Conservation (phyloP, 2,797 vertebrate genomes). For the Acipenser oxyrinchus region DNA sequence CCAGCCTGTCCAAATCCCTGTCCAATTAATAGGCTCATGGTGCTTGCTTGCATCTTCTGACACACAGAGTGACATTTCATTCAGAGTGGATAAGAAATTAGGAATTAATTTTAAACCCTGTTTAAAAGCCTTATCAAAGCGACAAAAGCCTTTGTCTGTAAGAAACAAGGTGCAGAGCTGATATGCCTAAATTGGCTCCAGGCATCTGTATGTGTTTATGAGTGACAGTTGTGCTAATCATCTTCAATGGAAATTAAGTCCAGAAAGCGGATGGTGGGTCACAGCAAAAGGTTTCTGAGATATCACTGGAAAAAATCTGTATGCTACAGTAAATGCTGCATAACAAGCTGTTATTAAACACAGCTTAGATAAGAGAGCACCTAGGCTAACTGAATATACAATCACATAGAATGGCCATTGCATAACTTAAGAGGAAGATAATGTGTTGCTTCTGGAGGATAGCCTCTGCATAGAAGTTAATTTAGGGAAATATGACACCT, state of each 20-base stretch:
- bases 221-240: conserved; percentile 50
- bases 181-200: conserved; percentile 61
- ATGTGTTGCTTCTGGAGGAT: conserved; percentile 15
- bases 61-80: conserved; percentile 69
- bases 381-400: conserved; percentile 14
- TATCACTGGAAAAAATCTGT: conserved; percentile 23
- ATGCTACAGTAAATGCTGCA: conserved; percentile 24
- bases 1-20: conserved; percentile 48
- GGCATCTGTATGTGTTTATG: conserved; percentile 44
- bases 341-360: conserved; percentile 22
- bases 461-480: conserved; percentile 22
- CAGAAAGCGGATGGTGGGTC: conserved; percentile 32
- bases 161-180: conserved; percentile 47
- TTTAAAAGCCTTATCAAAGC: conserved; percentile 64
- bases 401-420: conserved; percentile 12
- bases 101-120: conserved; percentile 64
- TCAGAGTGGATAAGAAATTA: conserved; percentile 66
- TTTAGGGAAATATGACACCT: conserved; percentile 25
- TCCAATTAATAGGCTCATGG: conserved; percentile 58
- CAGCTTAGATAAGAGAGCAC: conserved; percentile 15
- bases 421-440: conserved; percentile 7
- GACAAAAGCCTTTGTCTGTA: conserved; percentile 58
- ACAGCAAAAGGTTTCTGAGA: conserved; percentile 24
- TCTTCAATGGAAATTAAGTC: conserved; percentile 33
- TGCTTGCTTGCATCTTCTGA: conserved; percentile 47